Evolutionary conservation across 2,113 vertebrate species (phyloP).

Genomic region (Gallinago jamesoni): DNA sequence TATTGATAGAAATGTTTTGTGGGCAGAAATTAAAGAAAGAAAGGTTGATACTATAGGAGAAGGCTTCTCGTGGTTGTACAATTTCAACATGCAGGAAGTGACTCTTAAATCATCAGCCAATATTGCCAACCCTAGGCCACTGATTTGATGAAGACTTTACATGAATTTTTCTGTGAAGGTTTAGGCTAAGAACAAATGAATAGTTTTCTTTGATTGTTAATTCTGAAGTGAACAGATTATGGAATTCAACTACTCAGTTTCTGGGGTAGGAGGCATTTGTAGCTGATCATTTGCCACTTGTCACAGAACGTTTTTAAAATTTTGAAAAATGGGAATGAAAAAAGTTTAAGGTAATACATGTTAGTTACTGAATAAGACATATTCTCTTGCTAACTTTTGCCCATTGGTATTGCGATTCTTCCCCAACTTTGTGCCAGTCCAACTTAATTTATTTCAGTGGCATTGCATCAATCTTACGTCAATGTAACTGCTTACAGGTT

Average conservation of each 20-base stretch:
- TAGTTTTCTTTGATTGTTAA: background rate
- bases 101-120: background rate
- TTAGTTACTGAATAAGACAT: background rate
- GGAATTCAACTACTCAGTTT: background rate
- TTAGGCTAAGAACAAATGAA: background rate
- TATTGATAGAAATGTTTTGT: background rate
- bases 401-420: background rate
- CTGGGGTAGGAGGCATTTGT: background rate
- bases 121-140: background rate
- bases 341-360: background rate
- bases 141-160: background rate
- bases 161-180: background rate
- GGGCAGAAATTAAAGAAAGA: background rate
- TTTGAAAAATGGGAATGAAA: background rate
- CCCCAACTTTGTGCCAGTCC: background rate
- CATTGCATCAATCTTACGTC: background rate
- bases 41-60: background rate
- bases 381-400: background rate
- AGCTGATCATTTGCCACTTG: background rate
- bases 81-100: background rate
- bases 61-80: background rate
- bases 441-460: background rate
- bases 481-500: background rate
- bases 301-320: background rate
- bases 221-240: background rate